phyloP scores from a whole-genome alignment of 2,888 invertebrate genomes.

The Ormyrus thymus region DNA sequence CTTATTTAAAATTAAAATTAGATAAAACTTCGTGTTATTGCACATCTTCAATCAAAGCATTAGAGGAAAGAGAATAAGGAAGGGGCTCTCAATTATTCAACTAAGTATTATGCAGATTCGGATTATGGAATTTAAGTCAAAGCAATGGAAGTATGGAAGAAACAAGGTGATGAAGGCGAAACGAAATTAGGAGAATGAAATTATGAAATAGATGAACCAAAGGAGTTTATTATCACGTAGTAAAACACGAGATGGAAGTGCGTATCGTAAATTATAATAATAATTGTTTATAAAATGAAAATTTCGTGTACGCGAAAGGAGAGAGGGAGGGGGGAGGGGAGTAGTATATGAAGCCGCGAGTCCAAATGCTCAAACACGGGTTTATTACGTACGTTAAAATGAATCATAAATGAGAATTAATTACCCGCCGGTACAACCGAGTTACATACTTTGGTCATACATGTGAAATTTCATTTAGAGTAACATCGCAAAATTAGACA shows the following conservation, averaged over 20 bases:
- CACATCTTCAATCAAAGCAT: conserved; percentile 18
- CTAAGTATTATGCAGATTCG: conserved; percentile 56
- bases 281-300: conserved; percentile 47
- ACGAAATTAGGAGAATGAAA: conserved; percentile 26
- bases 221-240: conserved; percentile 44
- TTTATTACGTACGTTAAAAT: conserved; percentile 52
- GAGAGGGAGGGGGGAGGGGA: background rate
- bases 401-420: conserved; percentile 57
- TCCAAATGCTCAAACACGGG: conserved; percentile 36
- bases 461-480: conserved; percentile 57
- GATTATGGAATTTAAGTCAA: conserved; percentile 56
- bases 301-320: conserved; percentile 10
- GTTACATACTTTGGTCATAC: conserved; percentile 55
- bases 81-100: conserved; percentile 42
- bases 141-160: conserved; percentile 39
- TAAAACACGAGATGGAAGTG: conserved; percentile 33
- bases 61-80: conserved; percentile 31
- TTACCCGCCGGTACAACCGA: conserved; percentile 52
- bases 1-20: conserved; percentile 10
- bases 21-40: conserved; percentile 24
- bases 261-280: conserved; percentile 47
- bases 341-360: conserved; percentile 20
- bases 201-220: conserved; percentile 40
- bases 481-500: conserved; percentile 56
- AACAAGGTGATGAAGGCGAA: conserved; percentile 44